A percentile compares a stretch with the other conserved stretches of the same genome.
phyloP scores from a whole-genome alignment of 2,113 vertebrate species.

The Salvelinus fontinalis region DNA sequence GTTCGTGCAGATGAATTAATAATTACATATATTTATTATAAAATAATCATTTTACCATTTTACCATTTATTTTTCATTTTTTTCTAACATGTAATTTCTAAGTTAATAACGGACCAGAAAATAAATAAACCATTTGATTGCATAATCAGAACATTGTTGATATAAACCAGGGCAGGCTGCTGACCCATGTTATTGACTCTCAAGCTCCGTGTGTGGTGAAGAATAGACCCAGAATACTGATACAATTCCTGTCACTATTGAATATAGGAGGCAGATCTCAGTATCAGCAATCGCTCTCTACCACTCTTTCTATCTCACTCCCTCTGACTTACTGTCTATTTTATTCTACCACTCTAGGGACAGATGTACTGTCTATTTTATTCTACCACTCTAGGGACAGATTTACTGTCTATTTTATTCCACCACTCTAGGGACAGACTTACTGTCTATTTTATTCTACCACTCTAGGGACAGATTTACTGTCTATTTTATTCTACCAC shows the following conservation, averaged over 20 bases:
- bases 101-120: neutral
- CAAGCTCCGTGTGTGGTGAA: neutral
- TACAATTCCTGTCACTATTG: neutral
- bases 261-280: neutral
- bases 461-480: neutral
- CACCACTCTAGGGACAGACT: no score
- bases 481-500: neutral
- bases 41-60: no score
- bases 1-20: no score
- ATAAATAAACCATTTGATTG: neutral
- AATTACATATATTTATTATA: no score
- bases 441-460: no score
- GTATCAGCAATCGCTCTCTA: neutral
- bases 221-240: neutral
- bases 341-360: neutral
- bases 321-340: neutral
- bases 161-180: neutral
- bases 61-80: no score
- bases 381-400: no score
- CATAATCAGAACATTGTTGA: constrained; percentile 3
- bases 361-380: no score
- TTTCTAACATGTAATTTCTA: no score
- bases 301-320: neutral
- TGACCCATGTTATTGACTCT: neutral
- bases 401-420: no score